Conservation (phyloP, 2,113 vertebrate species). For the Agelaius tricolor region DNA sequence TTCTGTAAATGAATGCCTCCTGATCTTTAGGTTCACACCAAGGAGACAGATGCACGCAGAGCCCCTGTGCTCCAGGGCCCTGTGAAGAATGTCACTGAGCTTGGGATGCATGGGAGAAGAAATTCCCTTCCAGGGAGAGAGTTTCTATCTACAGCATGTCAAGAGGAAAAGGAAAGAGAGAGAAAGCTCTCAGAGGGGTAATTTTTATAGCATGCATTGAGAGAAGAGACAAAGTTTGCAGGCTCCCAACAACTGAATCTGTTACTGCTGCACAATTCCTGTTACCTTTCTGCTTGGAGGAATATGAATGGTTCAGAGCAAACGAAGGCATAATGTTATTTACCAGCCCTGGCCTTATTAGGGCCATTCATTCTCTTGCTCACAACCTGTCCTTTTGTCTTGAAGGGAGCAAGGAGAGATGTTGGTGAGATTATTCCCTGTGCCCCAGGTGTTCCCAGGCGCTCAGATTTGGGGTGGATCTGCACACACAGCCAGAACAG, state of each 20-base stretch:
- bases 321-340: not conserved
- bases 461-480: not conserved
- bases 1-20: constrained; percentile 14
- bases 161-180: constrained; percentile 38
- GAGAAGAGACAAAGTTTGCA: constrained; percentile 28
- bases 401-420: not conserved
- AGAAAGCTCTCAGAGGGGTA: constrained; percentile 1
- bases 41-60: not conserved
- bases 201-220: not conserved
- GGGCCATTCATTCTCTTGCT: not conserved
- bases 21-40: constrained; percentile 40
- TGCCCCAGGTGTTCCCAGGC: not conserved
- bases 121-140: constrained; percentile 23
- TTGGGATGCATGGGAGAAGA: not conserved
- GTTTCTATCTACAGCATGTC: constrained; percentile 38
- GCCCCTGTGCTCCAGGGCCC: not conserved
- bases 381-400: not conserved
- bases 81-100: constrained; percentile 52
- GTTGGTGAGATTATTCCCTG: not conserved
- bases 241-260: not conserved
- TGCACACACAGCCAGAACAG: accelerated
- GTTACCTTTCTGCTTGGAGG: not conserved
- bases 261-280: not conserved
- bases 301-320: not conserved
- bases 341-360: not conserved